phyloP scores from a whole-genome alignment of 1,140 invertebrate genomes.

The Rhizoglyphus robini region DNA sequence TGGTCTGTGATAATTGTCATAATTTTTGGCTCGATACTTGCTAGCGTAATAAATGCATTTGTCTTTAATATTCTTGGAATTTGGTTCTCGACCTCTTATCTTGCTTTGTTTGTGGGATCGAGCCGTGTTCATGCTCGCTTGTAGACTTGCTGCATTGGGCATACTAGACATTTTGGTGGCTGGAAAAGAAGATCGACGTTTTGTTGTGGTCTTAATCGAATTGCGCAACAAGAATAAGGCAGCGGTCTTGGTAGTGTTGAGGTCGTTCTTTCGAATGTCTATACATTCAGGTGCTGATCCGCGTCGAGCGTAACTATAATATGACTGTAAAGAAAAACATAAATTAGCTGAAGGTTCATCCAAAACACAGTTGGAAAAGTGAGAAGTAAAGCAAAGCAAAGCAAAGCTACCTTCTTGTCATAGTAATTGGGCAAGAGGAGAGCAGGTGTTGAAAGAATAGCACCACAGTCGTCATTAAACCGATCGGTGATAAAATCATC shows the following conservation, averaged over 20 bases:
- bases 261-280: conserved; percentile 11
- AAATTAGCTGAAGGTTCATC: background rate
- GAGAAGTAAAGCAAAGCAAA: background rate
- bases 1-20: background rate
- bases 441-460: conserved; percentile 11
- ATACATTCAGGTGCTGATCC: conserved; percentile 23
- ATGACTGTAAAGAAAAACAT: background rate
- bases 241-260: conserved; percentile 12
- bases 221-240: conserved; percentile 20
- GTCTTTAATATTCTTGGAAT: too few species aligned
- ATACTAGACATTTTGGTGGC: background rate
- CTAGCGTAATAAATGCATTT: background rate
- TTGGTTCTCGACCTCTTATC: too few species aligned
- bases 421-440: background rate
- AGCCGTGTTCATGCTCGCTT: background rate
- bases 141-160: background rate
- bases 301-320: conserved; percentile 1
- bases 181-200: conserved; percentile 21
- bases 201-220: background rate
- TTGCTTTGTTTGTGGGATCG: too few species aligned
- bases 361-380: background rate
- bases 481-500: conserved; percentile 15
- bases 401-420: background rate
- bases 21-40: background rate
- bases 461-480: conserved; percentile 12